Evolutionary conservation across 2,113 vertebrate species (phyloP), one percentile per base, ranked within the genome.

Genomic region (Ranitomeya imitator): DNA sequence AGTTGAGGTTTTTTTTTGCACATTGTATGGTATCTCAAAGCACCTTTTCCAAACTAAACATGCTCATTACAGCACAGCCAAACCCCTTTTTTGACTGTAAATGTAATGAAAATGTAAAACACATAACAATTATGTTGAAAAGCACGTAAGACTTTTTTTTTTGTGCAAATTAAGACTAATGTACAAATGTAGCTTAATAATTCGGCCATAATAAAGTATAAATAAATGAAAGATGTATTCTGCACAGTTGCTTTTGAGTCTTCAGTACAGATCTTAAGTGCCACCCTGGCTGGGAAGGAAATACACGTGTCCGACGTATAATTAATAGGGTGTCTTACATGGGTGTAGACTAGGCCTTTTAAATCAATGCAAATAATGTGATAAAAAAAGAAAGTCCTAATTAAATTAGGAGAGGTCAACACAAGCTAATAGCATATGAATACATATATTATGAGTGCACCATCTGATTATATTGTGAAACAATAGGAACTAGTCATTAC

Each of bases 301-400:
- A 86, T 26, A 8, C 85, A 67, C 21, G 51, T 86, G 85, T 79
- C 79, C 21, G 19, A 54, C 26, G 45, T 79, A 23, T 55, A 86
- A 79, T 86, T 86, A 79, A 10, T 3, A 86, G 85, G 85, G 85
- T 86, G 76, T 86, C 69, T 16, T 86, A 86, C 76, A 86, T 79
- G 60, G 85, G 85, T 52, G 85, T 86, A 63, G 83, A 11, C 15
- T 69, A 57, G 15, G 67, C 14, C n/a, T 2, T 85, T 37, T 63
- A 14, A 23, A 63, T 21, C 59, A 57, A 18, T 60, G 84, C 85
- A 73, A 86, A 16, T 37, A 86, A 74, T 59, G 63, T 59, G 54
- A 54, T 67, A 54, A 21, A 83, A 69, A 23, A 73, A 86, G 31
- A 45, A 45, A 80, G 74, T 60, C n/a, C 31, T 69, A 86, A 80